Percentiles rank a stretch among this genome's conserved stretches.
These are phyloP conservation scores for Blera fallax DNA, from an alignment of 2,888 invertebrate species.

Conservation along the genomic window DNA sequence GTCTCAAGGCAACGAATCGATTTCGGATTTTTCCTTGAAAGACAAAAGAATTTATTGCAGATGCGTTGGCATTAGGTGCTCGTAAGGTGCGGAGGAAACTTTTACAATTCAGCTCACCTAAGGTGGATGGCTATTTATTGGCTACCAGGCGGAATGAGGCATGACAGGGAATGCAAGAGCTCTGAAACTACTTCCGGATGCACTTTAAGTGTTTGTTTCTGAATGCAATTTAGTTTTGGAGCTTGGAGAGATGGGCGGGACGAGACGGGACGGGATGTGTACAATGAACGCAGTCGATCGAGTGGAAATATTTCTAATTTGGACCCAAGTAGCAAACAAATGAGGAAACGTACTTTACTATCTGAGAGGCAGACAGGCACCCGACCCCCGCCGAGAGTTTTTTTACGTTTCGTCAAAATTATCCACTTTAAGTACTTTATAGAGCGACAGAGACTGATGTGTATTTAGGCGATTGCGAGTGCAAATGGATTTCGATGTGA, in stretches of 20 bases:
- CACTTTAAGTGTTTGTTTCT: background rate
- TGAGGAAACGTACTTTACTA: background rate
- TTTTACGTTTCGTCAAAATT: too few species aligned
- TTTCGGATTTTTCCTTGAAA: constrained; percentile 13
- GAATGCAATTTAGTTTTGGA: background rate
- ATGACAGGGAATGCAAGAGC: background rate
- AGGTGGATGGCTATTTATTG: background rate
- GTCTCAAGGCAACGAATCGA: constrained; percentile 48
- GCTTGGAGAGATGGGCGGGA: background rate
- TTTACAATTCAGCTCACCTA: background rate
- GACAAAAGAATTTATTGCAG: constrained; percentile 16
- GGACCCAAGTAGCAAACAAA: background rate
- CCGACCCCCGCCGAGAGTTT: too few species aligned
- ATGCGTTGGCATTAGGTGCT: background rate
- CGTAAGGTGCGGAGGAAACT: background rate
- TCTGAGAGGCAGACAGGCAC: too few species aligned
- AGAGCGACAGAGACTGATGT: too few species aligned
- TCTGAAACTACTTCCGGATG: background rate
- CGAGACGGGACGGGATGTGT: too few species aligned
- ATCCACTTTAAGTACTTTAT: too few species aligned
- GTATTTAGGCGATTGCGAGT: too few species aligned
- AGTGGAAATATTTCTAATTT: background rate
- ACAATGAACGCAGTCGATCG: background rate
- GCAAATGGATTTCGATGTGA: too few species aligned
- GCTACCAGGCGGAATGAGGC: background rate